These are phyloP conservation scores for Orius insidiosus DNA, from an alignment of 1,140 invertebrate species.

Conservation along the genomic window DNA sequence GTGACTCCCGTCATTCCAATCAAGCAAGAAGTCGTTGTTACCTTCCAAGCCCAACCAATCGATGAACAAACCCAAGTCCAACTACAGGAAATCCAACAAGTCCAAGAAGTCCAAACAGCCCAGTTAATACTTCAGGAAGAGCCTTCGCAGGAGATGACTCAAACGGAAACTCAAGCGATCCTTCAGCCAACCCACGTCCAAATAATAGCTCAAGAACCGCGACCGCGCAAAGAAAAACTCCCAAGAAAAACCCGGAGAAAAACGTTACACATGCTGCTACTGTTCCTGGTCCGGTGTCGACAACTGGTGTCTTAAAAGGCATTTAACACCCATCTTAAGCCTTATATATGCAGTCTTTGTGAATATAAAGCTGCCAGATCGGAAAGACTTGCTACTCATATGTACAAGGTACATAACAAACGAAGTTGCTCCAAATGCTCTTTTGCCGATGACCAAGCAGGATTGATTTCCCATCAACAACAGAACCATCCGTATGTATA, in stretches of 20 bases:
- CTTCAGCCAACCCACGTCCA: no score
- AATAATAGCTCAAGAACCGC: conserved; percentile 20
- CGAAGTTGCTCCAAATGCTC: conserved; percentile 71
- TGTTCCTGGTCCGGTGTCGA: conserved; percentile 84
- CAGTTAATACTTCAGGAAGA: no score
- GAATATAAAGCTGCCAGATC: conserved; percentile 80
- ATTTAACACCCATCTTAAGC: conserved; percentile 85
- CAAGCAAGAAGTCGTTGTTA: no score
- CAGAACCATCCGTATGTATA: conserved; percentile 34
- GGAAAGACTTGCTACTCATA: conserved; percentile 70
- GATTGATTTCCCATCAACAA: conserved; percentile 52
- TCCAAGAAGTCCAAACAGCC: conserved; percentile 18
- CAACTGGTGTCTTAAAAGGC: conserved; percentile 81
- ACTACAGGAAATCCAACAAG: no score
- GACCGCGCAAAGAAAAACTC: conserved; percentile 11
- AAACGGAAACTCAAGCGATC: no score
- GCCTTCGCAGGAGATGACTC: no score
- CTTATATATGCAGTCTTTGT: conserved; percentile 71
- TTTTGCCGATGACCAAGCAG: conserved; percentile 61
- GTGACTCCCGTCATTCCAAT: no score
- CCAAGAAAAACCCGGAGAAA: conserved; percentile 22
- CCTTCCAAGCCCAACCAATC: no score
- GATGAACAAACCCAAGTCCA: no score
- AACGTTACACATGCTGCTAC: conserved; percentile 63
- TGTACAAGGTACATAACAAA: conserved; percentile 79